These are phyloP conservation scores for Adrianichthys oophorus DNA, from an alignment of 2,797 vertebrate genomes.

Conservation along the genomic window DNA sequence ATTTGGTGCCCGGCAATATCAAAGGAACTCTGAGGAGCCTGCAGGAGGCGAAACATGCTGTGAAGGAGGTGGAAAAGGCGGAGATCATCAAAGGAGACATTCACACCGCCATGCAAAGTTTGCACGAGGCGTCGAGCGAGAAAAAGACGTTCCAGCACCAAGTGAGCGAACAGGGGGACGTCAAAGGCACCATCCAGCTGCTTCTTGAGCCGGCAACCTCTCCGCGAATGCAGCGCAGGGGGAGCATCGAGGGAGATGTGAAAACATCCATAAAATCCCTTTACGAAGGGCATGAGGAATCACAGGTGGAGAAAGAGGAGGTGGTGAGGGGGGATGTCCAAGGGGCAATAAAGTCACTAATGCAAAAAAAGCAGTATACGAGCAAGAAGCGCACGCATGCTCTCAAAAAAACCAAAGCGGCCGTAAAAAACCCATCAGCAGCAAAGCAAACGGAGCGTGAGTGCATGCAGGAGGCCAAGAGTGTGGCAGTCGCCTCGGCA, in stretches of 20 bases:
- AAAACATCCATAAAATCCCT: conserved; percentile 79
- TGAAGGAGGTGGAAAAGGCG: conserved; percentile 82
- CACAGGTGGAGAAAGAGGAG: conserved; percentile 76
- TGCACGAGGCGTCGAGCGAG: conserved; percentile 75
- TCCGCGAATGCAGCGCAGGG: conserved; percentile 63
- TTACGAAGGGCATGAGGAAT: conserved; percentile 72
- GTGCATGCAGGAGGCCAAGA: conserved; percentile 55
- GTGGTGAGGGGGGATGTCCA: conserved; percentile 79
- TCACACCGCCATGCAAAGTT: conserved; percentile 71
- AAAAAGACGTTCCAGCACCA: conserved; percentile 77
- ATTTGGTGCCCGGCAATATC: conserved; percentile 84
- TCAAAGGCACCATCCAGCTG: conserved; percentile 79
- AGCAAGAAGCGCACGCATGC: conserved; percentile 68
- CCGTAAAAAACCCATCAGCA: conserved; percentile 69
- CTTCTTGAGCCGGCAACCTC: conserved; percentile 76
- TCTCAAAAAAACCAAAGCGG: conserved; percentile 71
- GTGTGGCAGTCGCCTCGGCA: conserved; percentile 51
- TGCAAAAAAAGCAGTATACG: conserved; percentile 81
- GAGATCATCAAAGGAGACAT: conserved; percentile 78
- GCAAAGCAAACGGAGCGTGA: conserved; percentile 65
- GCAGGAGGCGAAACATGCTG: conserved; percentile 80
- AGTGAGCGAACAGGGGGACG: conserved; percentile 75
- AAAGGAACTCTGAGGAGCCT: conserved; percentile 85
- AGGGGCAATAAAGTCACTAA: conserved; percentile 79
- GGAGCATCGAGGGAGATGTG: conserved; percentile 70